Evolutionary conservation across 1,140 invertebrate genomes (phyloP), one percentile per base, ranked within the genome.

Genomic region (Sycophaga agraensis): DNA sequence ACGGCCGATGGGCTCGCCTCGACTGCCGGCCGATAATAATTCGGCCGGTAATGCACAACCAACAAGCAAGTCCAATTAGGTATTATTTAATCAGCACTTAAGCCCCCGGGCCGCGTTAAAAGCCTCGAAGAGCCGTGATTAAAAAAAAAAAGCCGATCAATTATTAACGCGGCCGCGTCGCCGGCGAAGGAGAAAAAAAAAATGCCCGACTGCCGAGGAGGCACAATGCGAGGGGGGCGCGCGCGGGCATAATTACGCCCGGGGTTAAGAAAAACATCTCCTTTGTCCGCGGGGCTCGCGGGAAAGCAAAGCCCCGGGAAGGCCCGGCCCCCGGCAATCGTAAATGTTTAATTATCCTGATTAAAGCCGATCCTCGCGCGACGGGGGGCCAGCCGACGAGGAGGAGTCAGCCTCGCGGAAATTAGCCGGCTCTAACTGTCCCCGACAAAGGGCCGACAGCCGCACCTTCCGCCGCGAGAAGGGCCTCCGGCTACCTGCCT

Each of bases 261-360:
- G 28, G 7, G 7, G 37, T 11, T 4, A 31, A 31, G 28, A 31
- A 42, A 63, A 63, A 50, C 49, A 48, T 14, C 16, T 56, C 45
- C 39, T 63, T 56, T 63, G 45, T 56, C 9, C 19, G 11, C 22
- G 28, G 24, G 43, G 8, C n/a, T n/a, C n/a, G n/a, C n/a, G n/a
- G 11, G 28, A 31, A 11, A 31, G 28, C 4, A 31, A 31, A 26
- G 53, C 54, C 56, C 63, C 59, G 69, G 66, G 63, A 70, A 69
- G 69, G 65, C 64, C 67, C 55, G 46, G 48, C 57, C 61, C 67
- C 68, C 66, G 68, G 70, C 69, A 74, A 80, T 80, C 74, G 72
- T 80, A 80, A 78, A 80, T 80, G 75, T 80, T 80, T 80, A 80
- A 80, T n/a, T 79, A 79, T 79, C 77, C 75, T 78, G 77, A 80